These are phyloP conservation scores for Drosophila austrosaltans DNA, from an alignment of 2,888 invertebrate species.

Conservation along the genomic window DNA sequence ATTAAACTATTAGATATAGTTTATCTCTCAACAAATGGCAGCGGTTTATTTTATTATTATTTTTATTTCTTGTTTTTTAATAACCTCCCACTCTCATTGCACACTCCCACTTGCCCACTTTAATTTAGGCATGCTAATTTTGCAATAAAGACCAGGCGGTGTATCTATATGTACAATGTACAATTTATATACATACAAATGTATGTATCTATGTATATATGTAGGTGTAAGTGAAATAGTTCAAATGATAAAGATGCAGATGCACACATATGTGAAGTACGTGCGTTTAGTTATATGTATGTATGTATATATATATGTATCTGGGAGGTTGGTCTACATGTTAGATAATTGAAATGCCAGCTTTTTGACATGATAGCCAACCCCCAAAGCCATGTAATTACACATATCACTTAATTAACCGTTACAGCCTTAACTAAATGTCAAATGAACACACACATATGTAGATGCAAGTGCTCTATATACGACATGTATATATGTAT, in stretches of 20 bases:
- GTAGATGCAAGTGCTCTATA: neutral
- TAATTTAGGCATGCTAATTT: conserved; percentile 1
- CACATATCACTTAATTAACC: conserved; percentile 39
- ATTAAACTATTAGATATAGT: neutral
- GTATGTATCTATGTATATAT: too few species aligned
- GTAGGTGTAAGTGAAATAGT: too few species aligned
- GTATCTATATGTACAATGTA: too few species aligned
- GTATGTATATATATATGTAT: neutral
- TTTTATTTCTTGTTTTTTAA: neutral
- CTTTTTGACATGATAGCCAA: conserved; percentile 29
- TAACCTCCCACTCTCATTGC: neutral
- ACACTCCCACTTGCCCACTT: neutral
- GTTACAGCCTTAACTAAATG: conserved; percentile 10
- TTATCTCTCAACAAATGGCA: neutral
- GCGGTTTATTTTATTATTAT: neutral
- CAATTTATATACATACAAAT: too few species aligned
- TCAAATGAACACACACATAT: neutral
- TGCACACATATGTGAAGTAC: neutral
- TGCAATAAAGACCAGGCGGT: conserved; percentile 4
- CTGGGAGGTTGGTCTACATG: neutral
- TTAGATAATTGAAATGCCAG: conserved; percentile 34
- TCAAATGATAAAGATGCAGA: conserved; percentile 22
- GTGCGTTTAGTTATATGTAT: neutral
- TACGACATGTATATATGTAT: neutral
- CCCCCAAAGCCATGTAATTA: conserved; percentile 18